Conservation (phyloP, 2,113 vertebrate genomes). For the Hemiprocne comata region DNA sequence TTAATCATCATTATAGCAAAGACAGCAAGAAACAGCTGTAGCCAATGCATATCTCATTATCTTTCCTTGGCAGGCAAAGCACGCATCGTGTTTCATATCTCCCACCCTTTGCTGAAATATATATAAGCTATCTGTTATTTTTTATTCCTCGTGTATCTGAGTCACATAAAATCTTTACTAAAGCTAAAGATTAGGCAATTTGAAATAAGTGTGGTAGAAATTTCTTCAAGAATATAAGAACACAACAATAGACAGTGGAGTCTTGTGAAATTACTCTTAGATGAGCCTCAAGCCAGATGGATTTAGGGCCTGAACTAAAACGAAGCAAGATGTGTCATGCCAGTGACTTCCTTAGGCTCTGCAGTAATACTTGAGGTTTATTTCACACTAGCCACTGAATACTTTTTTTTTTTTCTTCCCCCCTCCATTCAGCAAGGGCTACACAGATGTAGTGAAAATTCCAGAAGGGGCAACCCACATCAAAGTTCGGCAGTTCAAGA, state of each 20-base stretch:
- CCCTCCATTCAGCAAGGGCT: constrained; percentile 88
- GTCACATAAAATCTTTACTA: neutral
- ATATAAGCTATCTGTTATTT: constrained; percentile 43
- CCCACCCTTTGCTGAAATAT: constrained; percentile 51
- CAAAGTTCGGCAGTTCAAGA: constrained; percentile 95
- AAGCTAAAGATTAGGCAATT: constrained; percentile 37
- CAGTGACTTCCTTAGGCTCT: neutral
- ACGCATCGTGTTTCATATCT: constrained; percentile 20
- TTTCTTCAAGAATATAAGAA: neutral
- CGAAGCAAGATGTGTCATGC: neutral
- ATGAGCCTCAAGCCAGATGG: neutral
- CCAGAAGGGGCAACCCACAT: constrained; percentile 93
- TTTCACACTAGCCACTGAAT: neutral
- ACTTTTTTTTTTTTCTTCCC: neutral
- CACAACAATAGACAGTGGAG: neutral
- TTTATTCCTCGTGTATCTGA: constrained; percentile 38
- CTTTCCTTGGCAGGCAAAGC: constrained; percentile 48
- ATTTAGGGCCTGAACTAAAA: neutral
- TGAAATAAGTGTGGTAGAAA: neutral
- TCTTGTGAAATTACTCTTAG: neutral
- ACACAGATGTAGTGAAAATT: constrained; percentile 95
- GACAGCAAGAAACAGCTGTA: constrained; percentile 63
- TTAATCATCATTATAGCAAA: constrained; percentile 53
- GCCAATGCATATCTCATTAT: constrained; percentile 56
- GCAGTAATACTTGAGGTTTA: neutral